phyloP scores from a whole-genome alignment of 2,888 invertebrate species.

The Lithophane socia region DNA sequence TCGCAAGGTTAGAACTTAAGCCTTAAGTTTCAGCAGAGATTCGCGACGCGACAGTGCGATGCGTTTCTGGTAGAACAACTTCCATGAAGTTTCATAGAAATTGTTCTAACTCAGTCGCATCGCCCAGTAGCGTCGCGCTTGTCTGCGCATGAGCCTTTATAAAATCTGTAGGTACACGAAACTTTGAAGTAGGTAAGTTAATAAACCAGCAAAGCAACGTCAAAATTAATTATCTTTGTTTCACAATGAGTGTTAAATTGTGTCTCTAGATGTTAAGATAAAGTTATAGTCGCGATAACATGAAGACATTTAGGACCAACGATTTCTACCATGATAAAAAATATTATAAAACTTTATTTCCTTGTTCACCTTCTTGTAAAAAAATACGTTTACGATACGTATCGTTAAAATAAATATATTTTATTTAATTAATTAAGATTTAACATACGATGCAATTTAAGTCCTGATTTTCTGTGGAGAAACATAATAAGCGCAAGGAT shows the following conservation, averaged over 20 bases:
- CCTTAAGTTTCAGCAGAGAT: too few relatives aligned
- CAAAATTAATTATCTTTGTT: slow-evolving; percentile 40
- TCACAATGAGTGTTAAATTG: slow-evolving; percentile 44
- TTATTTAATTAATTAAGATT: slow-evolving; percentile 24
- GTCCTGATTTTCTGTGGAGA: slow-evolving; percentile 4
- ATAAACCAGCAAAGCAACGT: slow-evolving; percentile 8
- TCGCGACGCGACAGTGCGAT: too few relatives aligned
- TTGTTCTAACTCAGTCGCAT: too few relatives aligned
- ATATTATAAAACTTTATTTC: slow-evolving; percentile 38
- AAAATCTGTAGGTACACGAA: background rate
- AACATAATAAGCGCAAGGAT: background rate
- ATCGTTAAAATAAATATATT: slow-evolving; percentile 6
- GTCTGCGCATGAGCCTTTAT: too few relatives aligned
- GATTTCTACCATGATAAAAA: slow-evolving; percentile 27
- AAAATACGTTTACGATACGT: slow-evolving; percentile 14
- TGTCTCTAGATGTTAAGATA: slow-evolving; percentile 48
- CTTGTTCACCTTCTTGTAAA: slow-evolving; percentile 41
- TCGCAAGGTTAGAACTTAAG: background rate
- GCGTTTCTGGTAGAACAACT: too few relatives aligned
- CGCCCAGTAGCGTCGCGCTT: too few relatives aligned
- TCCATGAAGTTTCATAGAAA: too few relatives aligned
- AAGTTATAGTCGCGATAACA: slow-evolving; percentile 32
- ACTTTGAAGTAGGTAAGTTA: slow-evolving; percentile 4
- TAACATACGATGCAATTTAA: slow-evolving; percentile 4
- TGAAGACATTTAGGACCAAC: slow-evolving; percentile 30